phyloP scores from a whole-genome alignment of 2,113 vertebrate genomes.

The Engystomops pustulosus region DNA sequence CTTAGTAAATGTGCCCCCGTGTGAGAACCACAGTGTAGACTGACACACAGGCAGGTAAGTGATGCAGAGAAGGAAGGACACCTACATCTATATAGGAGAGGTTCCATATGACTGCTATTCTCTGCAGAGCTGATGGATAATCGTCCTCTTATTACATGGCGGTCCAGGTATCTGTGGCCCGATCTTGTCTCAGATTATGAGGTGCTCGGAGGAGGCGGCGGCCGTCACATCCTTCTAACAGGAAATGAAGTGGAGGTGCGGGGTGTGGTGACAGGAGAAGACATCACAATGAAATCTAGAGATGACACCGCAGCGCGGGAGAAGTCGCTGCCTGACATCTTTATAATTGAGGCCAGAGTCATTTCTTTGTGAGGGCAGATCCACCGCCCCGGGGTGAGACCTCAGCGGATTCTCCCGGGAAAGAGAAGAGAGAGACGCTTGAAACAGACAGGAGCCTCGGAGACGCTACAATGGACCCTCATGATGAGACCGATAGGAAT shows the following conservation, averaged over 20 bases:
- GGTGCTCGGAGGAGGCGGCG: not conserved
- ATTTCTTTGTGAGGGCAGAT: constrained; percentile 40
- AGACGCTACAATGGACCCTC: not conserved
- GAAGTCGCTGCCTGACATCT: constrained; percentile 30
- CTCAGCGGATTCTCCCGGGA: not conserved
- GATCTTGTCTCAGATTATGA: not conserved
- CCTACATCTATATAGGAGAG: no score
- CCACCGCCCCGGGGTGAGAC: not conserved
- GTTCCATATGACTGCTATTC: not conserved
- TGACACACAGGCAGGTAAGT: not conserved
- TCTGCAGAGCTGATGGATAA: not conserved
- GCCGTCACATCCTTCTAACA: not conserved
- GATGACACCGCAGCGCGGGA: constrained; percentile 10
- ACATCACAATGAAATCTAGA: constrained; percentile 23
- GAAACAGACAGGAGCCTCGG: not conserved
- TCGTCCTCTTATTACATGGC: not conserved
- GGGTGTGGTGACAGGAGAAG: constrained; percentile 40
- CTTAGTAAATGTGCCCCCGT: no score
- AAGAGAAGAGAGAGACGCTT: not conserved
- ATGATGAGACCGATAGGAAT: not conserved
- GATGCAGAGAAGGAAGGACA: not conserved
- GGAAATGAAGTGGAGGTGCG: constrained; percentile 18
- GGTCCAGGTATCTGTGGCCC: not conserved
- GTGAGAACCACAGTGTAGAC: not conserved
- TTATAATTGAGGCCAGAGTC: constrained; percentile 56